A percentile compares a stretch with the other conserved stretches of the same genome.
Evolutionary conservation across 2,797 vertebrate species (phyloP).

Genomic region (Cephalopachus bancanus): DNA sequence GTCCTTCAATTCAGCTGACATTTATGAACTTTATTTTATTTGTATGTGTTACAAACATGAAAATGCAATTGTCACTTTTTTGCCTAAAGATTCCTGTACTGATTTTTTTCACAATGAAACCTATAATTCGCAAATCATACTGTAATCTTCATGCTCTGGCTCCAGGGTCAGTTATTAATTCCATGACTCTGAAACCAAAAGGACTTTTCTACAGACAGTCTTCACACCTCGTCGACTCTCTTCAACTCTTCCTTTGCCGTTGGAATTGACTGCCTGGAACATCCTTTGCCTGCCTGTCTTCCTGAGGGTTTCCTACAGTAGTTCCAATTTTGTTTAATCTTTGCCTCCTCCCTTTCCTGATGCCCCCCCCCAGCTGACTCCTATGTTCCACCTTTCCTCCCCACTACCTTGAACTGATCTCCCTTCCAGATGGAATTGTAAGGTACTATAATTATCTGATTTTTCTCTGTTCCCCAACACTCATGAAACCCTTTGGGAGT

Average conservation of each 20-base stretch:
- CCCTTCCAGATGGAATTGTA: accelerated
- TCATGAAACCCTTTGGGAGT: background rate
- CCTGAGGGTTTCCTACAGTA: background rate
- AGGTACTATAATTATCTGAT: background rate
- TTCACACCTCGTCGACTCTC: accelerated
- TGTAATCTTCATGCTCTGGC: accelerated
- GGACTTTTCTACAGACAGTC: accelerated
- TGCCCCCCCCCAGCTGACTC: no score
- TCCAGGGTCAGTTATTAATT: accelerated
- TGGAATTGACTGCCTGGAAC: background rate
- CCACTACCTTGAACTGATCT: background rate
- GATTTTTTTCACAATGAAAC: background rate
- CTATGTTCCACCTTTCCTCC: accelerated
- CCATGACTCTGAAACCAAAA: background rate
- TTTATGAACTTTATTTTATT: background rate
- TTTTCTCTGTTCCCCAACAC: background rate
- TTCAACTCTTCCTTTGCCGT: background rate
- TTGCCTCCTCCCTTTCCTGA: background rate
- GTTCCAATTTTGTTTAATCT: no score
- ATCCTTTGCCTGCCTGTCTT: accelerated
- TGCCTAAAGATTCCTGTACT: background rate
- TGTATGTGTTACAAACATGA: background rate
- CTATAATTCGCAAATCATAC: accelerated
- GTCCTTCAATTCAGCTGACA: background rate
- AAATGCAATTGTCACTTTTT: background rate